Evolutionary conservation across 2,888 invertebrate species (phyloP).

Genomic region (Agrochola circellaris): DNA sequence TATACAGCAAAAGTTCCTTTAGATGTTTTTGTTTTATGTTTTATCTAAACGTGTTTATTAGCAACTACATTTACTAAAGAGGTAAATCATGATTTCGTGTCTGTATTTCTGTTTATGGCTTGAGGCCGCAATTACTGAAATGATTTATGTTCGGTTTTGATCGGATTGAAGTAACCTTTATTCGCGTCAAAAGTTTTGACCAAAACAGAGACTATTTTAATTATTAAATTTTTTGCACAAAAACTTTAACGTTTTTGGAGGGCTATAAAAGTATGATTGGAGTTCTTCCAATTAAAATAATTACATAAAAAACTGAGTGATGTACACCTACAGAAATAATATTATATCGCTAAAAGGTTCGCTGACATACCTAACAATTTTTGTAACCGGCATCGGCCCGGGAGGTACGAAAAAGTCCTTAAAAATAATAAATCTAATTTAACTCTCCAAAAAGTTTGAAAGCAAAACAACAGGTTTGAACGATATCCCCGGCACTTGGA

Average conservation of each 20-base stretch:
- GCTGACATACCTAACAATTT: constrained; percentile 50
- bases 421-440: constrained; percentile 73
- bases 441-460: constrained; percentile 69
- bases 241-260: constrained; percentile 18
- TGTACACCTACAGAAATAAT: constrained; percentile 16
- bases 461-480: constrained; percentile 66
- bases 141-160: constrained; percentile 43
- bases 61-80: constrained; percentile 21
- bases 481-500: constrained; percentile 65
- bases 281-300: constrained; percentile 30
- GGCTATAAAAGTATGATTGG: constrained; percentile 24
- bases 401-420: constrained; percentile 62
- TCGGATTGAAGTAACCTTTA: constrained; percentile 28
- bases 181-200: constrained; percentile 25
- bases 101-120: constrained; percentile 24
- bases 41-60: constrained; percentile 15
- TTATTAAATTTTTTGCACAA: constrained; percentile 22
- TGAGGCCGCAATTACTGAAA: constrained; percentile 40
- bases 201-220: constrained; percentile 10
- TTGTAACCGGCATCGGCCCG: constrained; percentile 18
- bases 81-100: constrained; percentile 16
- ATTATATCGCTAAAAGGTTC: constrained; percentile 36
- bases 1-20: constrained; percentile 1
- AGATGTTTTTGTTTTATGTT: too few relatives aligned
- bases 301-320: constrained; percentile 6